A percentile compares a stretch with the other conserved stretches of the same genome.
Conservation (phyloP, 2,797 vertebrate genomes). For the Spheniscus humboldti region DNA sequence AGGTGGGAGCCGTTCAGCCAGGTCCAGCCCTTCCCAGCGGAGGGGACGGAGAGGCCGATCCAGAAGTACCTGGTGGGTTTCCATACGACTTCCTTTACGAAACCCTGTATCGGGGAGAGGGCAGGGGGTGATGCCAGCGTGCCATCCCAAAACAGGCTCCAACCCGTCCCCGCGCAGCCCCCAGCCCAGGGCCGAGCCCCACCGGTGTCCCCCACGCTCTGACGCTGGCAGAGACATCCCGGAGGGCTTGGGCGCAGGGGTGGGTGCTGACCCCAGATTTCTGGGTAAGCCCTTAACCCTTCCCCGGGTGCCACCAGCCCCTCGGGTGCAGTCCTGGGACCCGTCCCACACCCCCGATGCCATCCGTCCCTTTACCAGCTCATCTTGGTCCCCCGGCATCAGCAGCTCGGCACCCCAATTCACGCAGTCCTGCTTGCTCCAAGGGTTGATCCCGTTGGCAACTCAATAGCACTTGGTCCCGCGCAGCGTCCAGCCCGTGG, state of each 20-base stretch:
- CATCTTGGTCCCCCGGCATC: background rate
- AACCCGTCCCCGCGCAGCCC: background rate
- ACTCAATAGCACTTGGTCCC: background rate
- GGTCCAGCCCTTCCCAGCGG: rapidly evolving
- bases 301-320: background rate
- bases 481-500: rapidly evolving
- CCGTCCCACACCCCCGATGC: background rate
- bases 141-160: background rate
- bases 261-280: background rate
- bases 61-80: background rate
- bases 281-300: background rate
- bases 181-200: background rate
- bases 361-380: background rate
- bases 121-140: rapidly evolving
- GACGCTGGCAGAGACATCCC: background rate
- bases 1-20: background rate
- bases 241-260: background rate
- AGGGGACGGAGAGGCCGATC: background rate
- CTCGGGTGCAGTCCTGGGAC: background rate
- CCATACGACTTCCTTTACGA: rapidly evolving
- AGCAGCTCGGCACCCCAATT: background rate
- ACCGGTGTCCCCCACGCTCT: rapidly evolving
- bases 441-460: rapidly evolving
- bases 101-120: background rate
- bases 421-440: background rate